phyloP scores from a whole-genome alignment of 2,113 vertebrate genomes.

The Anas platyrhynchos region DNA sequence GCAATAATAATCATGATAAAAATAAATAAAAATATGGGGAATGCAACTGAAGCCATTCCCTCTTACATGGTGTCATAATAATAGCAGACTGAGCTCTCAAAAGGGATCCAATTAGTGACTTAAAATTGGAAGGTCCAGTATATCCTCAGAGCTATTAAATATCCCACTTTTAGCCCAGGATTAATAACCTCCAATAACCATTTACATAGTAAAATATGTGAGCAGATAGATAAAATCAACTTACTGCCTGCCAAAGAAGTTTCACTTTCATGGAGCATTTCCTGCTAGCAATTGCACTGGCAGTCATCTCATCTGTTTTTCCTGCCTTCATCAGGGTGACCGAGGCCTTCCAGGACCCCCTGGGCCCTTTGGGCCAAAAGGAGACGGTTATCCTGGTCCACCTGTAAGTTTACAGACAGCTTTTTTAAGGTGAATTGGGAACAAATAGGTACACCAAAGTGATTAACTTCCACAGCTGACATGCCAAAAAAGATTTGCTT shows the following conservation, averaged over 20 bases:
- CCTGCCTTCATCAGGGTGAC: conserved; percentile 80
- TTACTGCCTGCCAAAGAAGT: neutral
- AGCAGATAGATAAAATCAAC: neutral
- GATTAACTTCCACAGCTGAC: neutral
- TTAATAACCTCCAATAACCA: neutral
- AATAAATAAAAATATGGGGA: neutral
- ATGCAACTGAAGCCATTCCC: neutral
- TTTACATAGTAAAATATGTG: neutral
- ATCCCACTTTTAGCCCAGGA: neutral
- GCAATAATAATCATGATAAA: neutral
- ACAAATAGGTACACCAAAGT: neutral
- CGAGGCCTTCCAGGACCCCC: conserved; percentile 80
- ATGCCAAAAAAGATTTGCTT: neutral
- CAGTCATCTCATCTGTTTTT: conserved; percentile 2
- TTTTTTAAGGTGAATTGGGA: neutral
- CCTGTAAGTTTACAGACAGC: conserved; percentile 75
- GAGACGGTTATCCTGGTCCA: conserved; percentile 86
- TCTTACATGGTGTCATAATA: neutral
- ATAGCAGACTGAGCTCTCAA: neutral
- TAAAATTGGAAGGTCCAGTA: neutral
- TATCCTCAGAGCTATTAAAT: neutral
- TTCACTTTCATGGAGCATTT: neutral
- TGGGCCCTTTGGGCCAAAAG: conserved; percentile 86
- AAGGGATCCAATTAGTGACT: neutral
- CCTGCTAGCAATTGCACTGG: neutral